Base-by-base conservation (phyloP, 1,140 invertebrate genomes). In the Teleopsis dalmanni region DNA sequence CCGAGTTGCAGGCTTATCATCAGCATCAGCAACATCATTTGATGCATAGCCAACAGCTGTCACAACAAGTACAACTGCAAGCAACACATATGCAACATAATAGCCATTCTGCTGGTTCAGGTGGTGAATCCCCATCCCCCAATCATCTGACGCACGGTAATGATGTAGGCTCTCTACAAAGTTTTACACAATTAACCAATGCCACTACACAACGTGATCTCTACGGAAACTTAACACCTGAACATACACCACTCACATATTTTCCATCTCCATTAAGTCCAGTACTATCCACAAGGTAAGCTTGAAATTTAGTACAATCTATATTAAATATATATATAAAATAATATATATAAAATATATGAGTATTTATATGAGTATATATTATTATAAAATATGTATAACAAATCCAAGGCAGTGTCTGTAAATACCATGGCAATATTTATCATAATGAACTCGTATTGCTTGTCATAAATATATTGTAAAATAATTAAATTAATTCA, bases 181-280 rank as follows among this genome's bases (percentile, higher is more conserved):
- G 54, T 47, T 70, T 67, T 41, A 70, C 67, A 14, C 66, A 70
- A 27, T 41, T 70, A 21, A 70, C 57, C 5, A 64, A 48, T 42
- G 60, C 64, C 8, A 42, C 50, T 6, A 41, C 52, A 13, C 57
- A 61, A 26, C 56, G 60, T 31, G 65, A 65, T 21, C 54, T 57
- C 45, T 62, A 60, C 27, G 53, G 49, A 26, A 61, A 54, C 42
- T 50, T 67, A 19, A 59, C 61, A 14, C 61, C 65, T 27, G 62
- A 68, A 19, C 61, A 60, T 5, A 50, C 50, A 31, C 37, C 38
- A 13, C 21, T 51, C 9, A 47, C 45, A 16, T 65, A 54, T 44
- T 68, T 63, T 44, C 50, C 47, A 25, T 54, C 59, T 41, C 54
- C 60, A 38, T 53, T 65, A 6, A 62, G 57, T 44, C 58, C 62